Evolutionary conservation across 1,140 invertebrate genomes (phyloP), one percentile per base, ranked within the genome.

Genomic region (Charaxes varanes): DNA sequence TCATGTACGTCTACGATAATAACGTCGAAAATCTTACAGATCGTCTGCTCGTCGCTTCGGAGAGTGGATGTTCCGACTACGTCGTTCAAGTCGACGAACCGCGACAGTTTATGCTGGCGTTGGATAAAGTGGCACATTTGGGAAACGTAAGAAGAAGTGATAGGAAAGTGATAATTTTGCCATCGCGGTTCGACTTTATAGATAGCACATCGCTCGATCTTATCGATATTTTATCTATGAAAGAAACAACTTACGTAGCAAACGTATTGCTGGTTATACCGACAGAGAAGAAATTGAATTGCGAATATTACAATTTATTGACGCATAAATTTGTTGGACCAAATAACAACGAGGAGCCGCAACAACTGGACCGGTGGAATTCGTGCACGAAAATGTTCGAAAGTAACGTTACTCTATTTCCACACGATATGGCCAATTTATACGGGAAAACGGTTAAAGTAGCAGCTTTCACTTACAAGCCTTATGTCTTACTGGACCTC

Each of bases 31-130:
- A 52, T 34, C 37, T 80, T 1, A 19, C 41, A 6, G 22, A 66
- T 7, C 32, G 53, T 16, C 45, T 80, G 38, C 37, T 70, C 1
- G 24, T 60, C 7, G 62, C 62, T 7, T 71, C 68, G 0, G 73
- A 83, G 41, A 61, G 40, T 13, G 76, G 72, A 2, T 83, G 79
- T 52, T 77, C 72, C 2, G 76, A 83, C 62, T 83, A 67, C 24
- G 62, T 83, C 4, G 52, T 83, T 4, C 48, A 53, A 21, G 41
- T 73, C 28, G 32, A 30, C 14, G 43, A 78, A 4, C 68, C 70
- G 2, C 19, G 53, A 27, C 45, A 38, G 6, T 83, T 80, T 54
- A 68, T 80, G 53, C 15, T 3, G 4, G 56, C 59, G 0, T 66
- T 77, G 34, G 70, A 79, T 31, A 50, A 55, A 32, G 63, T 65